These are phyloP conservation scores for Urosaurus nigricauda DNA, from an alignment of 2,797 vertebrate genomes.

Conservation along the genomic window DNA sequence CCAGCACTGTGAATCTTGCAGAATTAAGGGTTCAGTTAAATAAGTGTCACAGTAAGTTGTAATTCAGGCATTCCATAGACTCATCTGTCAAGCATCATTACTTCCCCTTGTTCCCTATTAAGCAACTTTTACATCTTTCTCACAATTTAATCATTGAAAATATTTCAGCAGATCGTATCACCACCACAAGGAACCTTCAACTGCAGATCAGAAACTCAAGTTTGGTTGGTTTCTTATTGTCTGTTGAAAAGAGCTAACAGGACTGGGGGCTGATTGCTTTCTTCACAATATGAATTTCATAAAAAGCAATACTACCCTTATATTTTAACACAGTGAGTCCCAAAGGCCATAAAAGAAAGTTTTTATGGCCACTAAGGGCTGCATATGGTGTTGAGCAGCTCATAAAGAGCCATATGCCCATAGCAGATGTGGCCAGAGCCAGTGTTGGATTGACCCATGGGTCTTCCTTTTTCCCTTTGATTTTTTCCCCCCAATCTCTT, in stretches of 20 bases:
- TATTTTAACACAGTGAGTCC: neutral
- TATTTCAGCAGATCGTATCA: conserved; percentile 33
- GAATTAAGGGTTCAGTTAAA: conserved; percentile 27
- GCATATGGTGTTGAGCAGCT: too few relatives aligned
- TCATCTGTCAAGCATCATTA: neutral
- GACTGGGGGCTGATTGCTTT: neutral
- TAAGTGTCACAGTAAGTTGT: neutral
- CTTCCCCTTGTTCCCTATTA: conserved; percentile 55
- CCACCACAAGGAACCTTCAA: conserved; percentile 19
- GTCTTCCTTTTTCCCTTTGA: too few relatives aligned
- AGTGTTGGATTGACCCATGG: too few relatives aligned
- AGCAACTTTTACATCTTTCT: conserved; percentile 52
- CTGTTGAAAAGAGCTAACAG: neutral
- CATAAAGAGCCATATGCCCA: too few relatives aligned
- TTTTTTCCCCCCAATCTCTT: too few relatives aligned
- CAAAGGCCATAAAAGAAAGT: neutral
- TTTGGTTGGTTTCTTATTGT: fast-evolving
- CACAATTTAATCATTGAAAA: conserved; percentile 54
- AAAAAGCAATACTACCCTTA: neutral
- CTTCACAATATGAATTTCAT: neutral
- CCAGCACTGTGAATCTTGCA: neutral
- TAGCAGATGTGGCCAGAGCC: too few relatives aligned
- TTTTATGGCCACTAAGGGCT: too few relatives aligned
- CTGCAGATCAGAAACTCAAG: neutral
- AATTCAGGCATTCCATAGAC: conserved; percentile 43